Base-by-base conservation (phyloP, 2,888 invertebrate genomes). In the Dasysyrphus tricinctus region DNA sequence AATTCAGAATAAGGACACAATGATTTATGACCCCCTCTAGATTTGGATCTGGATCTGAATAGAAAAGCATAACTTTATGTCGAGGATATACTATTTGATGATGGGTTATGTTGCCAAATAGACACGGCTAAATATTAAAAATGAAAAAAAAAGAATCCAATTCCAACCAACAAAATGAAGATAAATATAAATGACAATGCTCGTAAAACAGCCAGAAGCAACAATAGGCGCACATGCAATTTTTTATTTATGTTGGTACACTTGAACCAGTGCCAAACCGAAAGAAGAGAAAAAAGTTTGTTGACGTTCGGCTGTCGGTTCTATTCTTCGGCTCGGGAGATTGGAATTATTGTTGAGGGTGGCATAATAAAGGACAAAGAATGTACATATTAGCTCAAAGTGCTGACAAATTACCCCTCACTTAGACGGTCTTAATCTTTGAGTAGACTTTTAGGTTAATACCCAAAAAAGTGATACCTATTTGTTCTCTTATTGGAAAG, bases 381-480 rank as follows among this genome's bases (percentile, higher is more conserved):
- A 47, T 73, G 75, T 75, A 79, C 70, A 75, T 75, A 79, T 75
- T 65, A 63, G 69, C 78, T 37, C 63, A 76, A 72, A 80, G 73
- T 76, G 84, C 76, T 81, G 80, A 81, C 81, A 85, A 85, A 85
- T 85, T 81, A 81, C 63, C 85, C 61, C 63, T 5, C 39, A 29
- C 70, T 74, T 56, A 81, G 77, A 24, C 39, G 29, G 42, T 49
- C 73, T 73, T 76, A 77, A 84, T 80, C 80, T 74, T 74, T 67
- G 57, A 72, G 80, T 79, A 65, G 70, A 63, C 79, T 59, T 61
- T 70, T 32, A 57, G 80, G 73, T 80, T 32, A 77, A 69, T 76
- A 56, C 14, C 51, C 37, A 57, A 19, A 56, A 47, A 56, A 34
- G 61, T 70, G 57, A 37, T 19, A 47, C 16, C 44, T 42, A 65